These are phyloP conservation scores for Dioctria linearis DNA, from an alignment of 2,888 invertebrate genomes.

Conservation along the genomic window DNA sequence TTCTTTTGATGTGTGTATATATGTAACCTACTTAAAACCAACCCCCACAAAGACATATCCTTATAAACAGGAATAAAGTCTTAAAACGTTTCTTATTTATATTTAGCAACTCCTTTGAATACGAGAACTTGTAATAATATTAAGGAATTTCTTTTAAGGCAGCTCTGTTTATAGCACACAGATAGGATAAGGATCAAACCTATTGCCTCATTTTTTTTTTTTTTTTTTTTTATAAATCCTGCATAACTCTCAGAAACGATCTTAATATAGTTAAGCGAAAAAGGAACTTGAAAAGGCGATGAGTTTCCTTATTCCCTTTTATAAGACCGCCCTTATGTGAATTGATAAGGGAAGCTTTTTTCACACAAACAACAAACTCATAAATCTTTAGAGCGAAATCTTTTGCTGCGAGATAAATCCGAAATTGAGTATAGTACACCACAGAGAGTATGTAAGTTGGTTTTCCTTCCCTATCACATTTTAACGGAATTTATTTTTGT, in stretches of 20 bases:
- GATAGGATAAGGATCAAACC: no score
- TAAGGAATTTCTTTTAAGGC: no score
- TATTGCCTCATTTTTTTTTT: no score
- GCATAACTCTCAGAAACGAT: neutral
- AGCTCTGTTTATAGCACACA: no score
- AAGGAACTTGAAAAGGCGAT: neutral
- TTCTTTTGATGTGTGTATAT: no score
- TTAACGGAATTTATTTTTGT: no score
- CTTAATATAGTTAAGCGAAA: neutral
- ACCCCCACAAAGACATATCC: no score
- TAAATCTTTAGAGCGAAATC: neutral
- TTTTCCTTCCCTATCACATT: neutral
- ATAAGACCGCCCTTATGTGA: constrained; percentile 8
- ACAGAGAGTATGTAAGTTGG: neutral
- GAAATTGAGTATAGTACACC: neutral
- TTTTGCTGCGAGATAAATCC: constrained; percentile 1
- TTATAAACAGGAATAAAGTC: no score
- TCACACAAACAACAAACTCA: constrained; percentile 27
- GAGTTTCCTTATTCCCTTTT: constrained; percentile 23
- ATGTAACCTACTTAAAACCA: no score
- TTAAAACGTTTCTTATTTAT: no score
- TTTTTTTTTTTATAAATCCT: neutral
- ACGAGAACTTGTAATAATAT: no score
- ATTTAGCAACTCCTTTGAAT: no score
- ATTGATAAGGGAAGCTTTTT: constrained; percentile 4